A percentile compares a stretch with the other conserved stretches of the same genome.
Conservation (phyloP, 2,797 vertebrate genomes). For the Phoebastria nigripes region DNA sequence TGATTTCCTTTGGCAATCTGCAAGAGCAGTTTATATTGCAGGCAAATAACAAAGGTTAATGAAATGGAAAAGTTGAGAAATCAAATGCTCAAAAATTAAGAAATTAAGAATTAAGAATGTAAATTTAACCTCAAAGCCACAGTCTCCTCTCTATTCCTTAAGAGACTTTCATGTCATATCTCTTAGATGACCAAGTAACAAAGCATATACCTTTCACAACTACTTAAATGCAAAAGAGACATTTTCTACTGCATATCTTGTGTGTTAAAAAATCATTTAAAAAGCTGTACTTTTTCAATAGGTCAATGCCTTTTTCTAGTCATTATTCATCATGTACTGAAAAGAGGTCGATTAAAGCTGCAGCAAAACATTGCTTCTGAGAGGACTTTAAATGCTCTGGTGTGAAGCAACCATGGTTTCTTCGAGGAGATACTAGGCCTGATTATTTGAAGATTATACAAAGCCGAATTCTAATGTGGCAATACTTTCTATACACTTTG, state of each 20-base stretch:
- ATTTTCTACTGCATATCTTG: neutral
- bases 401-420: neutral
- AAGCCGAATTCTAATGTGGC: neutral
- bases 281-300: neutral
- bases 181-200: neutral
- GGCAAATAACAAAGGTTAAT: neutral
- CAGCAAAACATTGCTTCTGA: neutral
- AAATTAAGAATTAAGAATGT: neutral
- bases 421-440: neutral
- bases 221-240: neutral
- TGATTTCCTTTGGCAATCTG: neutral
- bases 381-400: neutral
- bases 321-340: neutral
- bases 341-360: neutral
- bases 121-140: neutral
- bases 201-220: neutral
- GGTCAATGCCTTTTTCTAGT: neutral
- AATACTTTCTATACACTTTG: neutral
- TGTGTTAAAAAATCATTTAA: neutral
- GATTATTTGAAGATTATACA: neutral
- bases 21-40: neutral
- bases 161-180: neutral
- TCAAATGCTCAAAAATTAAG: neutral
- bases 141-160: neutral
- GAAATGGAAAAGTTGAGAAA: constrained; percentile 3